Percentiles rank a stretch among this genome's conserved stretches.
These are phyloP conservation scores for Mythimna albipuncta DNA, from an alignment of 2,888 invertebrate genomes.

Conservation along the genomic window DNA sequence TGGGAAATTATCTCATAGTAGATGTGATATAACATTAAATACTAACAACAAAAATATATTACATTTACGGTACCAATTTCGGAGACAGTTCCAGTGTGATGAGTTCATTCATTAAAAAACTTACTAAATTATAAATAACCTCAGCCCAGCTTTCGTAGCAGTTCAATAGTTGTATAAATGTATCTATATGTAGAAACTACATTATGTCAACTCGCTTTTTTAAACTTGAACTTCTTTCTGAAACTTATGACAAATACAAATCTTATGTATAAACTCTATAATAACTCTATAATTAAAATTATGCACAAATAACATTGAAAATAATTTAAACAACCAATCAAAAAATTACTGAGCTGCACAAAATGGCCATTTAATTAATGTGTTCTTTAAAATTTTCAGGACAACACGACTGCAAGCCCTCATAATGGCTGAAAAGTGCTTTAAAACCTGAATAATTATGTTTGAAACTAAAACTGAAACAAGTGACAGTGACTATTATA, in stretches of 20 bases:
- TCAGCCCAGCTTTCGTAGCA: neutral
- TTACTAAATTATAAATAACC: slow-evolving; percentile 5
- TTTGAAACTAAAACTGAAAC: slow-evolving; percentile 11
- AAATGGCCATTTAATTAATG: neutral
- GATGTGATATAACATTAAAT: too few relatives aligned
- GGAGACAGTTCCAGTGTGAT: neutral
- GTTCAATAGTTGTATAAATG: neutral
- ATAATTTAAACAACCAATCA: neutral
- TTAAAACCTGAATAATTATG: neutral
- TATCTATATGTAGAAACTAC: neutral
- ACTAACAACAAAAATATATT: neutral
- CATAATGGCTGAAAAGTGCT: slow-evolving; percentile 36
- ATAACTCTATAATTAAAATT: neutral
- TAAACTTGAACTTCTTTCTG: neutral
- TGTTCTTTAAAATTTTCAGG: slow-evolving; percentile 68
- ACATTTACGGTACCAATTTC: neutral
- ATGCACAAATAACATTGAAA: neutral
- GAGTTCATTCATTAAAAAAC: neutral
- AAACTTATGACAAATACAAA: neutral
- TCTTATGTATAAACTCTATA: too few relatives aligned
- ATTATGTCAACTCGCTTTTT: neutral
- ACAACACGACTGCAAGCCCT: slow-evolving; percentile 71
- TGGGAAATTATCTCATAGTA: too few relatives aligned
- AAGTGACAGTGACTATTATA: slow-evolving; percentile 49
- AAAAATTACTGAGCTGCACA: neutral